These are phyloP conservation scores for Calcarius lapponicus DNA, from an alignment of 2,797 vertebrate species.

Conservation along the genomic window DNA sequence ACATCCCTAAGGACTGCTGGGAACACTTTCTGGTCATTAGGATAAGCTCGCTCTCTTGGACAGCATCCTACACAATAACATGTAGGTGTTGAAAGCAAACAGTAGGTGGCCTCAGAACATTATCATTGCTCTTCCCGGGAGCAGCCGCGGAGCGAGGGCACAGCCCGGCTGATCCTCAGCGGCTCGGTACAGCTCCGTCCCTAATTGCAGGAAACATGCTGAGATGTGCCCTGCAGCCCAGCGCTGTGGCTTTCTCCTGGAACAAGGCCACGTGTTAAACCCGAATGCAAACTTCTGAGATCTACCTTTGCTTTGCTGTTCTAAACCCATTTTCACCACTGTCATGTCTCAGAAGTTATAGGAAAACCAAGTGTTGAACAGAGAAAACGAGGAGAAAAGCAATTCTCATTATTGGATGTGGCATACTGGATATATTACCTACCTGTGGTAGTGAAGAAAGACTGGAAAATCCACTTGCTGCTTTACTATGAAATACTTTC, in stretches of 20 bases:
- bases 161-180: neutral
- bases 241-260: neutral
- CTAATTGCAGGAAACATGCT: neutral
- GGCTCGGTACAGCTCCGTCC: neutral
- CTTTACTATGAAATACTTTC: neutral
- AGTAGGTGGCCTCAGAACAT: slow-evolving; percentile 69
- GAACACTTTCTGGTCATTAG: neutral
- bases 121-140: neutral
- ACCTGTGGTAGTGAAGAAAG: neutral
- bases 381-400: neutral
- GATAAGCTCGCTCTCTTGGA: neutral
- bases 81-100: slow-evolving; percentile 44
- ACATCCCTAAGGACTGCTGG: neutral
- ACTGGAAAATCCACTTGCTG: neutral
- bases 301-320: neutral
- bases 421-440: neutral
- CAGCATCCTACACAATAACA: neutral
- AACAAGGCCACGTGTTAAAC: neutral
- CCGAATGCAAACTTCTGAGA: neutral
- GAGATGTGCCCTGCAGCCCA: neutral
- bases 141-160: neutral
- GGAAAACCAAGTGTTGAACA: neutral
- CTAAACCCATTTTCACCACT: neutral
- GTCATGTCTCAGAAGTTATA: neutral
- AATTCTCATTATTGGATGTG: neutral